A percentile compares a stretch with the other conserved stretches of the same genome.
phyloP scores from a whole-genome alignment of 1,140 invertebrate species.

The Tetranychus urticae region DNA sequence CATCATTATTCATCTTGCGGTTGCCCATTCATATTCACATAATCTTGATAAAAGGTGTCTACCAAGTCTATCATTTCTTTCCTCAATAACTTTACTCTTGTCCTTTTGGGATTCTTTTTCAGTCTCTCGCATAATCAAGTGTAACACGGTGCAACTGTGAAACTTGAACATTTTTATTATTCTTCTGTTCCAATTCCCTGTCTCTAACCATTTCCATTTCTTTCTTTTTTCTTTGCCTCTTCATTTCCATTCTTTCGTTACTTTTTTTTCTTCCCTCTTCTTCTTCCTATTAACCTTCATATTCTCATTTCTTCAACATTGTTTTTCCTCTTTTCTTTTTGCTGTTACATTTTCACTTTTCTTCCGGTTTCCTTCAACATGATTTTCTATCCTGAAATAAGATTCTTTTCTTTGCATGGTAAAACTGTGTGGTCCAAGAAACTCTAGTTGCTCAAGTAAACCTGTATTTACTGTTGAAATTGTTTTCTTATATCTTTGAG shows the following conservation, averaged over 20 bases:
- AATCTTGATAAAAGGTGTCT: neutral
- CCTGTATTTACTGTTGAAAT: no score
- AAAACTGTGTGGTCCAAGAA: no score
- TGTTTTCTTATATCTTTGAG: no score
- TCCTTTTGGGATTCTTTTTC: neutral
- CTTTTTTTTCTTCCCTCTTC: neutral
- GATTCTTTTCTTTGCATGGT: no score
- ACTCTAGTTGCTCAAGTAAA: no score
- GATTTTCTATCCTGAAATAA: no score
- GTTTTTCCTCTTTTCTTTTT: neutral
- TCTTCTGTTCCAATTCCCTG: neutral
- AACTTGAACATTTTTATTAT: neutral
- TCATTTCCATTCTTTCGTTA: neutral
- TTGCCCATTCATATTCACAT: neutral
- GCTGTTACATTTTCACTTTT: neutral
- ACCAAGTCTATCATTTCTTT: neutral
- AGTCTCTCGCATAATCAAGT: no score
- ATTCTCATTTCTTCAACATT: neutral
- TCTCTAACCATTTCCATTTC: neutral
- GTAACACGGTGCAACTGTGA: no score
- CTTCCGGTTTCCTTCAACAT: no score
- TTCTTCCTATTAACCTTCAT: neutral
- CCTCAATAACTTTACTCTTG: neutral
- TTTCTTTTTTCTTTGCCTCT: neutral
- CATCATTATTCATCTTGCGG: neutral